phyloP scores from a whole-genome alignment of 1,140 invertebrate species.

The Tetragonula clypearis region DNA sequence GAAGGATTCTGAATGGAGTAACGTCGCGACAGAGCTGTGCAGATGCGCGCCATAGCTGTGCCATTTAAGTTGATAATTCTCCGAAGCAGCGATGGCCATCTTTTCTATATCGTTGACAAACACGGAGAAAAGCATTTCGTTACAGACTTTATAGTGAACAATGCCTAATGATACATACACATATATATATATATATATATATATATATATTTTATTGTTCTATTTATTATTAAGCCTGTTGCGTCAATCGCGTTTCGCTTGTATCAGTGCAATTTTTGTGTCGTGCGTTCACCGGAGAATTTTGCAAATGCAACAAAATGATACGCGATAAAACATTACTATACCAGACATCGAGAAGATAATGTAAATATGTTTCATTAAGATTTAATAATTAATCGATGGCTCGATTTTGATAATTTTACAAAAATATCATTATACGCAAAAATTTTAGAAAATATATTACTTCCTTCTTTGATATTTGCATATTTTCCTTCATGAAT shows the following conservation, averaged over 20 bases:
- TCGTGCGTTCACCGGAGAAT: not conserved
- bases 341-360: not conserved
- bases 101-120: slow-evolving; percentile 67
- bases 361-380: not conserved
- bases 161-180: not conserved
- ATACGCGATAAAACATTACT: not conserved
- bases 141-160: not conserved
- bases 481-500: not conserved
- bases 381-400: not conserved
- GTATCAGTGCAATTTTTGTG: not conserved
- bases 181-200: too few relatives aligned
- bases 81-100: slow-evolving; percentile 82
- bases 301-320: not conserved
- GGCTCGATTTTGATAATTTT: not conserved
- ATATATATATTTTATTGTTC: not conserved
- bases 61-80: slow-evolving; percentile 94
- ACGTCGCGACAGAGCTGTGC: slow-evolving; percentile 89
- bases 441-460: not conserved
- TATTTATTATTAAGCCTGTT: slow-evolving; percentile 42
- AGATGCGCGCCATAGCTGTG: slow-evolving; percentile 91
- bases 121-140: not conserved
- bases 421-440: not conserved
- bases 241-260: not conserved
- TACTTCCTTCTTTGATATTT: not conserved
- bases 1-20: slow-evolving; percentile 90